Evolutionary conservation across 2,113 vertebrate species (phyloP), one percentile per base, ranked within the genome.

Genomic region (Arenaria interpres): DNA sequence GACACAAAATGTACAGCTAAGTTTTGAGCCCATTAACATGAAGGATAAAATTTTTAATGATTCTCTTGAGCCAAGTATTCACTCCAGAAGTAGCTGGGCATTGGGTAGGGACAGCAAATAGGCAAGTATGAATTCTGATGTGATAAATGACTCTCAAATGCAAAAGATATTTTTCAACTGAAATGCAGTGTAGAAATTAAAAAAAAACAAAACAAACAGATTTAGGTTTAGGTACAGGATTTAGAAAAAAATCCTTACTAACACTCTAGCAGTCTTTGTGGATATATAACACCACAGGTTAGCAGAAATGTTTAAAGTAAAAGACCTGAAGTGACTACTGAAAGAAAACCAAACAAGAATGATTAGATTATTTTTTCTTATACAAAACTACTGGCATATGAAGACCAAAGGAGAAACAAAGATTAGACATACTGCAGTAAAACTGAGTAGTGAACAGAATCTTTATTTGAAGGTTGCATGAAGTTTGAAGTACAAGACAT

Each of bases 261-360:
- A 12, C 21, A 66, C 14, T 66, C 24, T 33, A 60, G 20, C 14
- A 67, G 12, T 32, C 37, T 74, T 78, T 72, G 46, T 72, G 12
- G 2, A 39, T 24, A 60, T 72, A 48, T 63, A 83, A 66, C 41
- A 59, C 8, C 0, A 0, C 56, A 14, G 24, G 23, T 63, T 50
- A 84, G 28, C 32, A 74, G 30, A 77, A 57, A 4, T 24, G 8
- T 51, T 43, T 41, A 32, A 77, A 66, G 63, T 13, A 63, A 63
- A 88, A 79, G 76, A 20, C 14, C 23, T 10, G 14, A 72, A 68
- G 73, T 2, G 46, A 39, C 60, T 78, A 56, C 50, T 32, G 33
- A 67, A 48, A 66, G 37, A 75, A 83, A 95, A 73, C 1, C 11
- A 72, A 82, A 79, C 8, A 75, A 51, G 24, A 83, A 43, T 15